phyloP scores from a whole-genome alignment of 2,113 vertebrate species.

The Dolichallabes microphthalmus region DNA sequence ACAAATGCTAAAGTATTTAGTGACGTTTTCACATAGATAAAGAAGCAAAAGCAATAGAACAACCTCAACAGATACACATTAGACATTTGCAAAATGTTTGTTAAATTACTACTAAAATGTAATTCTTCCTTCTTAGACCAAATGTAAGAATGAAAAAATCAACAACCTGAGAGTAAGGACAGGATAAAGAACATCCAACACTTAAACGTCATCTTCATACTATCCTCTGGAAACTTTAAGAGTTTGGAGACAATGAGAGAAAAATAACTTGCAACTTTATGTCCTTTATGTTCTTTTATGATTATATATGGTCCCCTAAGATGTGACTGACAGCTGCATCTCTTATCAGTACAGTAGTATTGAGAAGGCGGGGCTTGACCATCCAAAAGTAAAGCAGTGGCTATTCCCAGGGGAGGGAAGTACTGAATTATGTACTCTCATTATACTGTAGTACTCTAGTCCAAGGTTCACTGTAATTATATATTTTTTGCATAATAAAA shows the following conservation, averaged over 20 bases:
- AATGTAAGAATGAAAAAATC: not conserved
- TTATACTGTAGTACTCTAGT: not conserved
- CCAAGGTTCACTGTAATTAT: not conserved
- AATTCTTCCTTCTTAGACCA: no score
- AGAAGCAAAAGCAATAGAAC: not conserved
- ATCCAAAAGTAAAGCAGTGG: not conserved
- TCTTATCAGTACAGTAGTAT: not conserved
- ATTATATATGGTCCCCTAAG: not conserved
- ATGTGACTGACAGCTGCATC: not conserved
- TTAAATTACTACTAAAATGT: no score
- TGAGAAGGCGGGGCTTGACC: conserved; percentile 5
- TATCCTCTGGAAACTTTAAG: not conserved
- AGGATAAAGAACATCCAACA: not conserved
- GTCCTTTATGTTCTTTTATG: conserved; percentile 4
- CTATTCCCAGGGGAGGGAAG: not conserved
- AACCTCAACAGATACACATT: not conserved
- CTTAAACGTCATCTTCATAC: not conserved
- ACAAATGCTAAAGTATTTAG: not conserved
- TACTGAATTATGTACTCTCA: not conserved
- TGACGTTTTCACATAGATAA: not conserved
- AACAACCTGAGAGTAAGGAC: conserved; percentile 34
- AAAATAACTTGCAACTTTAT: conserved; percentile 3
- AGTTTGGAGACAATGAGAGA: not conserved
- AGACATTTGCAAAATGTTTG: not conserved
- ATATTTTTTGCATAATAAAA: not conserved